Base-by-base conservation (phyloP, 2,113 vertebrate genomes). In the Pardalotus punctatus region DNA sequence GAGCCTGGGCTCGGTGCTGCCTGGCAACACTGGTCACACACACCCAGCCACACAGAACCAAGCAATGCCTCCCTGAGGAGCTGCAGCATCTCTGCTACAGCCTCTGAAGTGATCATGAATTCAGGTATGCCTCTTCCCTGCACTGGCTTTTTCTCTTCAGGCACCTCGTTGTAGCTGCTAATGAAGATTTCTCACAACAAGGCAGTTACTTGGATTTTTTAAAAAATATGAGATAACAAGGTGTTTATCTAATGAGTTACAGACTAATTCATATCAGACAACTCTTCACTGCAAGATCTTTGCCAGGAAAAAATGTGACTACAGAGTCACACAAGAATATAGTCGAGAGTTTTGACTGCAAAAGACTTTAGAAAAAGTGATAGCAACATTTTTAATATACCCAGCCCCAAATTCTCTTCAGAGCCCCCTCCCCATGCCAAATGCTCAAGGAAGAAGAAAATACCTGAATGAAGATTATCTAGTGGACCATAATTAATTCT, bases 1-100 rank as follows among this genome's bases (percentile, higher is more conserved):
- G 35, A 70, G 38, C 17, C 50, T 25, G 76, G 61, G 70, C 88
- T 72, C 8, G 4, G 66, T 57, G 91, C 82, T 81, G 40, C 93
- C 85, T 90, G 81, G 80, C 66, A 96, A 88, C 82, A 84, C 56
- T 19, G 19, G 48, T 43, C 86, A 95, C 97, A 94, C 91, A 69
- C 54, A 73, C 31, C 35, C 24, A 80, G 57, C 21, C 31, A 25
- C 6, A n/a, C 61, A 47, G 78, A 54, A 45, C 38, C 78, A 19
- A 69, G 62, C 47, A 40, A 33, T 5, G 54, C 62, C 62, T 35
- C 88, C 51, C 56, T 31, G 0, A 16, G 62, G 71, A 92, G 43
- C 84, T 77, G 57, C 50, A 24, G 70, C 48, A 28, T 60, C 64
- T 64, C 86, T 60, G 7, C n/a, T 17, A 56, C 79, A 81, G 73